Evolutionary conservation across 2,113 vertebrate species (phyloP).

Genomic region (Brienomyrus longianalis): DNA sequence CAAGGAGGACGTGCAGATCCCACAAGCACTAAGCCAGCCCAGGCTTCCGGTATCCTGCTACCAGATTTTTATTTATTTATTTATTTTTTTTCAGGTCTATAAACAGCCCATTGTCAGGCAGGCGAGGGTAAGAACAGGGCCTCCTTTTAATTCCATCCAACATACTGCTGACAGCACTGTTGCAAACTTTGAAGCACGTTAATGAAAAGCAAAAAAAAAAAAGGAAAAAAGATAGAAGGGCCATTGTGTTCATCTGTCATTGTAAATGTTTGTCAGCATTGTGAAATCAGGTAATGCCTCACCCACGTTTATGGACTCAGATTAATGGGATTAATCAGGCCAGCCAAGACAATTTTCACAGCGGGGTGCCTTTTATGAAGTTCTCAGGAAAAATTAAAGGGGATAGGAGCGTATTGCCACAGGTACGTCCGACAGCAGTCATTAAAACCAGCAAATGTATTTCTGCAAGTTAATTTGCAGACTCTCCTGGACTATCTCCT

Average conservation of each 20-base stretch:
- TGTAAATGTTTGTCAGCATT: neutral
- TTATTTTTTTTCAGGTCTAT: neutral
- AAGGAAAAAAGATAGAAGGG: neutral
- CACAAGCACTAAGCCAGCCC: neutral
- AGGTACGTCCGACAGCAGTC: neutral
- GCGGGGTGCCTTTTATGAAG: neutral
- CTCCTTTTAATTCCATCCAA: neutral
- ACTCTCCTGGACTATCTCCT: neutral
- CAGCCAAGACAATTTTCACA: neutral
- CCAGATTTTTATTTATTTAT: neutral
- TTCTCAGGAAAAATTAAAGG: neutral
- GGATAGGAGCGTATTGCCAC: neutral
- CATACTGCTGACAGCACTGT: neutral
- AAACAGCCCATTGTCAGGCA: neutral
- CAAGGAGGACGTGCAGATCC: neutral
- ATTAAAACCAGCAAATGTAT: neutral
- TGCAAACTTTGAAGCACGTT: neutral
- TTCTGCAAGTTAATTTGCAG: neutral
- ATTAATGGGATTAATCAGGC: conserved; percentile 16
- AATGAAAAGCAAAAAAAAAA: neutral
- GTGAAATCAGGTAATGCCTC: neutral
- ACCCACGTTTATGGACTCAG: neutral
- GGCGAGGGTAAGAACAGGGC: neutral
- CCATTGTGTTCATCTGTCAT: neutral
- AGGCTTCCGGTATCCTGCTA: neutral